Percentiles rank a stretch among this genome's conserved stretches.
Evolutionary conservation across 2,888 invertebrate genomes (phyloP).

Genomic region (Byasa hedistus): DNA sequence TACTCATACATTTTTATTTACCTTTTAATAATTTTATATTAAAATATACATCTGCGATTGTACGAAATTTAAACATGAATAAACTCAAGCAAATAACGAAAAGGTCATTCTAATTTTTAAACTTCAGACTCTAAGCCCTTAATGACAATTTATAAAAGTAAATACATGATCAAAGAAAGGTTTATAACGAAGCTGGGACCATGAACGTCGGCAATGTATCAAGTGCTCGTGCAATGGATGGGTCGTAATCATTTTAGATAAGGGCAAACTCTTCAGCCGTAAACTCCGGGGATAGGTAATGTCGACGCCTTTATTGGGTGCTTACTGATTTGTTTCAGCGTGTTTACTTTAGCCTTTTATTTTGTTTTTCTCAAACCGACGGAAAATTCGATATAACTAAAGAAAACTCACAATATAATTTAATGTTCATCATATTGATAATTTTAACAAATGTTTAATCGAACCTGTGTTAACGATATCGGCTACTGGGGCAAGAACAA

Average conservation of each 20-base stretch:
- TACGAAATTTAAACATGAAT: background rate
- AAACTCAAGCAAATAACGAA: background rate
- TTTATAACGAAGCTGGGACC: background rate
- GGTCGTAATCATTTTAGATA: slow-evolving; percentile 20
- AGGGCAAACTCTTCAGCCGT: slow-evolving; percentile 10
- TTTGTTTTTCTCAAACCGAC: background rate
- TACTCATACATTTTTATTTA: too few relatives aligned
- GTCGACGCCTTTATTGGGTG: slow-evolving; percentile 17
- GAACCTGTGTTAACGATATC: background rate
- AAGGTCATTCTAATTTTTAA: background rate
- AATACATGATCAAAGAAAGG: background rate
- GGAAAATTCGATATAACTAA: background rate
- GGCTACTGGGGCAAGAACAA: too few relatives aligned
- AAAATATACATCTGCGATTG: background rate
- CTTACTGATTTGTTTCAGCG: slow-evolving; percentile 21
- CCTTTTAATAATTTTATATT: background rate
- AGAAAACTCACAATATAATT: background rate
- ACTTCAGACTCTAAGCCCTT: background rate
- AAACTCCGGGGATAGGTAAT: slow-evolving; percentile 9
- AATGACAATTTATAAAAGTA: background rate
- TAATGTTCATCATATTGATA: background rate
- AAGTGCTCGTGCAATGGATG: slow-evolving; percentile 3
- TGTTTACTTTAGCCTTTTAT: slow-evolving; percentile 8
- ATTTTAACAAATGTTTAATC: background rate
- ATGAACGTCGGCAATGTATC: background rate